Evolutionary conservation across 2,888 invertebrate genomes (phyloP).

Genomic region (Rhynchonema sp.): DNA sequence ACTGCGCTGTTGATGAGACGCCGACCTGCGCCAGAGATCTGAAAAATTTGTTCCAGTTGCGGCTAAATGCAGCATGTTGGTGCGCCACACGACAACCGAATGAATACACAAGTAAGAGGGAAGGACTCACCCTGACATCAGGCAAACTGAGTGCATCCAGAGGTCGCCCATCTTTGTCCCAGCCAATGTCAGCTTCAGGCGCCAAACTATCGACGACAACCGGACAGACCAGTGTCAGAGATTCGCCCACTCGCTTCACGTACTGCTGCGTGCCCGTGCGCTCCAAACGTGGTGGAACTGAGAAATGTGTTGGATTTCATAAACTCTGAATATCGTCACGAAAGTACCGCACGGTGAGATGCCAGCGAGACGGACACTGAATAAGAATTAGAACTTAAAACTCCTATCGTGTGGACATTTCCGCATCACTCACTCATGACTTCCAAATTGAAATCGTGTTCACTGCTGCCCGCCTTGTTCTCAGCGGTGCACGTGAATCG

Average conservation of each 20-base stretch:
- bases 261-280: slow-evolving; percentile 9
- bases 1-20: slow-evolving; percentile 12
- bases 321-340: too few relatives aligned
- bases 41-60: not conserved
- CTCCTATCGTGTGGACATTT: not conserved
- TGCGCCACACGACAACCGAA: too few relatives aligned
- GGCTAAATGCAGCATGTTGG: not conserved
- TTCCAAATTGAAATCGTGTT: slow-evolving; percentile 38
- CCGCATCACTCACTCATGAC: slow-evolving; percentile 43
- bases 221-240: slow-evolving; percentile 38
- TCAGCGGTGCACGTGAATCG: slow-evolving; percentile 40
- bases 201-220: slow-evolving; percentile 14
- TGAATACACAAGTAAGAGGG: too few relatives aligned
- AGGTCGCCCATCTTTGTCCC: slow-evolving; percentile 39
- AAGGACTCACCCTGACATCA: slow-evolving; percentile 5
- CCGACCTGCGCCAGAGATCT: slow-evolving; percentile 18
- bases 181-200: slow-evolving; percentile 22
- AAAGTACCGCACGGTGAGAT: too few relatives aligned
- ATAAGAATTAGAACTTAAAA: not conserved
- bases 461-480: slow-evolving; percentile 38
- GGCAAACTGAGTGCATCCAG: slow-evolving; percentile 18
- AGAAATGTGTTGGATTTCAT: too few relatives aligned
- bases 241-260: slow-evolving; percentile 35
- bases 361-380: too few relatives aligned
- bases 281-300: slow-evolving; percentile 23